These are phyloP conservation scores for Bradypodion pumilum DNA, from an alignment of 2,797 vertebrate species.

Conservation along the genomic window DNA sequence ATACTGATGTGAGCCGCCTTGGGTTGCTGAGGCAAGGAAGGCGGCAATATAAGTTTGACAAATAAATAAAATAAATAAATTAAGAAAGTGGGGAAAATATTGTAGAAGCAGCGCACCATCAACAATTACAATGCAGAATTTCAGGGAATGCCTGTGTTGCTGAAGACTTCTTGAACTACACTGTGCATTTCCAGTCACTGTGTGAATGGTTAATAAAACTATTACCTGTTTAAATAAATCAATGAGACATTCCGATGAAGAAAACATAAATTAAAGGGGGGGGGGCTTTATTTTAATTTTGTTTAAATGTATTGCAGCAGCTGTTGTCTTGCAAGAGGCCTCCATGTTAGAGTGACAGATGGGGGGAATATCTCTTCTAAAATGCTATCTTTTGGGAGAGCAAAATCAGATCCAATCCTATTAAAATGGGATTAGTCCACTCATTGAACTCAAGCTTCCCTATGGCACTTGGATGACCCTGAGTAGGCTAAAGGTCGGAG, in stretches of 20 bases:
- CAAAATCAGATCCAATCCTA: not conserved
- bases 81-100: not conserved
- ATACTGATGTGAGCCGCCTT: too few species aligned
- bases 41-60: too few species aligned
- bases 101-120: not conserved
- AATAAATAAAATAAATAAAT: too few species aligned
- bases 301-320: too few species aligned
- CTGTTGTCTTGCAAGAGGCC: not conserved
- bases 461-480: too few species aligned
- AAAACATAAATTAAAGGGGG: not conserved
- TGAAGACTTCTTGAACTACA: too few species aligned
- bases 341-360: not conserved
- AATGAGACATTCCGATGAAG: not conserved
- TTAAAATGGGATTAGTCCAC: not conserved
- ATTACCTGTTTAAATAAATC: not conserved
- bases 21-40: too few species aligned
- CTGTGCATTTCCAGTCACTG: not conserved
- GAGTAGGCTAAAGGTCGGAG: too few species aligned
- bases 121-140: not conserved
- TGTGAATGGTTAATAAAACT: not conserved
- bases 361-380: not conserved
- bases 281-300: not conserved
- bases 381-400: not conserved
- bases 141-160: not conserved
- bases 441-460: too few species aligned